Base-by-base conservation (phyloP, 2,888 invertebrate genomes). In the Lomographa bimaculata region DNA sequence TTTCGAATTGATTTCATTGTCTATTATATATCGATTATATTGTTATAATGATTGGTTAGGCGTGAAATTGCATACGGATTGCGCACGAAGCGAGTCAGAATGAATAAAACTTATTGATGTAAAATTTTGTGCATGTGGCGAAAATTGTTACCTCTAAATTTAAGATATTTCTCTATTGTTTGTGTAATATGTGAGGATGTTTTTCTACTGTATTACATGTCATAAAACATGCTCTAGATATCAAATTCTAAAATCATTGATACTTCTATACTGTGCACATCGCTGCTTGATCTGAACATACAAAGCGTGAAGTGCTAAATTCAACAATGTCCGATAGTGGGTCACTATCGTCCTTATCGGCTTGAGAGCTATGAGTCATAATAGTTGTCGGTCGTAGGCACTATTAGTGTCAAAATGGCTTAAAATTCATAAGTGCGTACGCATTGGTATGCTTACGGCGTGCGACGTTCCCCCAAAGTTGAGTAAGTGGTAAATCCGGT, bases 1-100 rank as follows among this genome's bases (percentile, higher is more conserved):
- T 49, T 46, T 28, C 37, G 23, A 49, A 54, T 48, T 40, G 38
- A 46, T 44, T 51, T 51, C 45, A 51, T 43, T 39, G 47, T 44
- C 45, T n/a, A n/a, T n/a, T n/a, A n/a, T n/a, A n/a, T n/a, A n/a
- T n/a, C 47, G 27, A 43, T 19, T 43, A 21, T 42, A 48, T 46
- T 50, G 19, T 45, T 27, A 43, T 20, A 29, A n/a, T n/a, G n/a
- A n/a, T n/a, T n/a, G n/a, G 7, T 16, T 35, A 26, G 17, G 35
- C 41, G 35, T 35, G 41, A 35, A 41, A 35, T 41, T 21, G 14
- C 35, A 8, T 41, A 17, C 20, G n/a, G 20, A 21, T 25, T 34
- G 20, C 14, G 18, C 27, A 32, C 28, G 35, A 29, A 35, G n/a
- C n/a, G n/a, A n/a, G n/a, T n/a, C n/a, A n/a, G n/a, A n/a, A n/a